These are phyloP conservation scores for Tetrao urogallus DNA, from an alignment of 2,113 vertebrate species.

Conservation along the genomic window DNA sequence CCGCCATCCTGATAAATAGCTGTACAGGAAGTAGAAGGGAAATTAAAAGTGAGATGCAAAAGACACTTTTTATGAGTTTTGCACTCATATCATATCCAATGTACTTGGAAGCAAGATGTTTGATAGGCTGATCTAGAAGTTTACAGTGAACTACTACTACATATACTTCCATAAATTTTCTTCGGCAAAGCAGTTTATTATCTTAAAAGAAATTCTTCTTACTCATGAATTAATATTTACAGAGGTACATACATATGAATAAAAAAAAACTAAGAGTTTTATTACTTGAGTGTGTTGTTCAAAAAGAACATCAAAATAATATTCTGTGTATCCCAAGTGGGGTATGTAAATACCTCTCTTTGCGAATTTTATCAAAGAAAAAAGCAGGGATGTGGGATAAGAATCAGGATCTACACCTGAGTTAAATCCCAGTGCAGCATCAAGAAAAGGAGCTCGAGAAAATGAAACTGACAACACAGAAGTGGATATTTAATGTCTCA, in stretches of 20 bases:
- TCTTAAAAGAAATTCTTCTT: neutral
- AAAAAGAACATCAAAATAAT: neutral
- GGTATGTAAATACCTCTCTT: neutral
- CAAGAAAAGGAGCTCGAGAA: neutral
- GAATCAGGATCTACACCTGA: neutral
- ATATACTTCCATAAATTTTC: neutral
- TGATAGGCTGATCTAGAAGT: neutral
- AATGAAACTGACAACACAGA: neutral
- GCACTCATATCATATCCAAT: neutral
- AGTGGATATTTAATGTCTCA: neutral
- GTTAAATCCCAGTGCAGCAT: neutral
- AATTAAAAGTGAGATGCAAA: conserved; percentile 41
- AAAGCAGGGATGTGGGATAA: neutral
- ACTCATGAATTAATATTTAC: neutral
- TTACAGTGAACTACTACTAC: neutral
- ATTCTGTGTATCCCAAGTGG: neutral
- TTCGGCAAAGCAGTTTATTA: neutral
- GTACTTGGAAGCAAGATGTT: neutral
- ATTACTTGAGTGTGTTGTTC: neutral
- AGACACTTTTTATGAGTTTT: too few species aligned
- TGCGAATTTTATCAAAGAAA: neutral
- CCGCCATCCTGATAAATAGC: conserved; percentile 22
- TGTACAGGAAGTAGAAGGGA: conserved; percentile 26
- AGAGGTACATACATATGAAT: neutral
- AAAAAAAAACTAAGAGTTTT: neutral